Percentiles rank a stretch among this genome's conserved stretches.
These are phyloP conservation scores for Luehdorfia chinensis DNA, from an alignment of 1,140 invertebrate species.

Conservation along the genomic window DNA sequence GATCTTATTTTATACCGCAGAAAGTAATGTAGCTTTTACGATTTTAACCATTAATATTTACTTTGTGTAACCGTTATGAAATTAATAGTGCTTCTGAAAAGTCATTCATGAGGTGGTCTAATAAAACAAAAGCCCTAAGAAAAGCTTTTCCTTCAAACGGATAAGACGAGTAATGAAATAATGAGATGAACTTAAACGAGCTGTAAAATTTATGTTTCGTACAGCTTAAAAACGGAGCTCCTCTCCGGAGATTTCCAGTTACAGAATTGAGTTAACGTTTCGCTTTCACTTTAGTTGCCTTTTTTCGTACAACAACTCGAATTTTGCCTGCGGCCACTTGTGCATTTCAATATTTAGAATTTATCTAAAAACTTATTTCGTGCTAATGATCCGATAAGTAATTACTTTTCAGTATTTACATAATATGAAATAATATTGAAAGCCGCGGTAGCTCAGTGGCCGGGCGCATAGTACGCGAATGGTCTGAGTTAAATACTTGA, in stretches of 20 bases:
- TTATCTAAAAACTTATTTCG: slow-evolving; percentile 3
- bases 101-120: neutral
- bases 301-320: slow-evolving; percentile 41
- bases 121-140: slow-evolving; percentile 16
- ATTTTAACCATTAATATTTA: no score
- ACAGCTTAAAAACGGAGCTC: slow-evolving; percentile 61
- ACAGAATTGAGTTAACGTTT: slow-evolving; percentile 59
- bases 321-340: slow-evolving; percentile 34
- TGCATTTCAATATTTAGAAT: slow-evolving; percentile 33
- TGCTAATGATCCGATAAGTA: no score
- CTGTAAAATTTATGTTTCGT: slow-evolving; percentile 65
- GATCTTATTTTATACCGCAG: no score
- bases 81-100: neutral
- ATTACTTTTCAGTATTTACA: no score
- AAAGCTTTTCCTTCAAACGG: slow-evolving; percentile 23
- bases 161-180: slow-evolving; percentile 56
- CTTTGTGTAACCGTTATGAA: neutral
- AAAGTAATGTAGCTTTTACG: no score
- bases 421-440: no score
- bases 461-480: no score
- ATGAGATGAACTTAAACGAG: slow-evolving; percentile 65
- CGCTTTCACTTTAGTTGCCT: slow-evolving; percentile 41
- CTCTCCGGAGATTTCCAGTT: slow-evolving; percentile 51
- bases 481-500: no score
- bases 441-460: no score